Evolutionary conservation across 2,797 vertebrate species (phyloP).

Genomic region (Sebastiscus albofasciatus): DNA sequence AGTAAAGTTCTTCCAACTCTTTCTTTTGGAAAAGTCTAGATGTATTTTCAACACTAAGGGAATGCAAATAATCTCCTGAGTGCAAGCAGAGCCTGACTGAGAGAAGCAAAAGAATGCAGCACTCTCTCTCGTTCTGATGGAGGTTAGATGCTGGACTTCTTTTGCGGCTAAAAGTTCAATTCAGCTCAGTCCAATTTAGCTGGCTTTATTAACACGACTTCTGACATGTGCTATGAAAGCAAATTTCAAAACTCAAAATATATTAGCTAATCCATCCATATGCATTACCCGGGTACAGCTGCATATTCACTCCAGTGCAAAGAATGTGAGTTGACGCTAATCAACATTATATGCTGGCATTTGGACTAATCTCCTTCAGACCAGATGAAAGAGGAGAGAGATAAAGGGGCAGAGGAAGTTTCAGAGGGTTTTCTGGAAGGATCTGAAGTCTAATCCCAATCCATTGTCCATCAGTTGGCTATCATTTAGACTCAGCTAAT

Average conservation of each 20-base stretch:
- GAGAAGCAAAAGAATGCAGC: neutral
- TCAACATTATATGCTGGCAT: conserved; percentile 39
- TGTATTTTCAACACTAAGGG: neutral
- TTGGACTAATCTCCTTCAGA: conserved; percentile 51
- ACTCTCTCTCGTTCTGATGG: neutral
- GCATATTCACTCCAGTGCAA: conserved; percentile 10
- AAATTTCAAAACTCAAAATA: conserved; percentile 14
- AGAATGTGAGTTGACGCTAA: conserved; percentile 40
- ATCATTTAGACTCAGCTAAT: neutral
- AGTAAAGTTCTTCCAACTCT: neutral
- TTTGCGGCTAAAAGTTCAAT: neutral
- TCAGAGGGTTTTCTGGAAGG: conserved; percentile 41
- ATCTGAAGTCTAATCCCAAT: conserved; percentile 29
- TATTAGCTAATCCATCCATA: conserved; percentile 8
- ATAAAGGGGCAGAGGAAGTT: conserved; percentile 44
- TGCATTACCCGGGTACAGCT: neutral
- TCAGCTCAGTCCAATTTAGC: neutral
- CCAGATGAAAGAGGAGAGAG: conserved; percentile 48
- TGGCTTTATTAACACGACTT: neutral
- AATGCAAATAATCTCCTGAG: neutral
- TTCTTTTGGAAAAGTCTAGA: too few species aligned
- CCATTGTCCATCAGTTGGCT: neutral
- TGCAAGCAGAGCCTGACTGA: neutral
- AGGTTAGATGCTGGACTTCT: neutral
- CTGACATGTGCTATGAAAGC: conserved; percentile 24